phyloP scores from a whole-genome alignment of 2,113 vertebrate species.

The Odobenus rosmarus region DNA sequence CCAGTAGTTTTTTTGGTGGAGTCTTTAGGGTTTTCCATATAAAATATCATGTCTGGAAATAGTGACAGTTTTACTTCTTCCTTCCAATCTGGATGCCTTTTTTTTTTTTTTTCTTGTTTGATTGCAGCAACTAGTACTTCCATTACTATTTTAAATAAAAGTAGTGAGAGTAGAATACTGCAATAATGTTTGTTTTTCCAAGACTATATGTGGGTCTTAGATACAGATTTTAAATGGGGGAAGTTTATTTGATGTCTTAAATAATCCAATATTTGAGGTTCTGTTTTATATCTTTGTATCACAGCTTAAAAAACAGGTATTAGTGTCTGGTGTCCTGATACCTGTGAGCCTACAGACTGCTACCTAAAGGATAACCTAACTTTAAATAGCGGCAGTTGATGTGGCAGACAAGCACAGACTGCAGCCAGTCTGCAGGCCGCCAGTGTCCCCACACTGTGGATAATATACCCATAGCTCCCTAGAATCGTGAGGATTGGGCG shows the following conservation, averaged over 20 bases:
- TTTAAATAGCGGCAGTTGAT: not conserved
- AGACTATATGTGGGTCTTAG: not conserved
- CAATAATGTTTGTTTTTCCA: not conserved
- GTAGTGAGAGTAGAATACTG: not conserved
- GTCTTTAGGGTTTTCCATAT: not conserved
- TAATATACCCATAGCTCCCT: not conserved
- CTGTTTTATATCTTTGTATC: conserved; percentile 14
- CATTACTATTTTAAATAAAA: not conserved
- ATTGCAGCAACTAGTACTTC: not conserved
- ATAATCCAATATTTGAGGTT: not conserved
- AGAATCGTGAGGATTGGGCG: not conserved
- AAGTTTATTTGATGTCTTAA: not conserved
- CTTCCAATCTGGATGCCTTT: not conserved
- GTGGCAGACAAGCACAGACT: not conserved
- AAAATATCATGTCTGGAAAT: not conserved
- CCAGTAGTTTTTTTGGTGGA: not conserved
- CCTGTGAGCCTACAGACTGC: not conserved
- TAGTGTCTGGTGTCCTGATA: not conserved
- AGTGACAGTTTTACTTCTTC: not conserved
- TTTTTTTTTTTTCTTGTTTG: not conserved
- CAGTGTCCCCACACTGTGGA: not conserved
- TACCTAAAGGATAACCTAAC: not conserved
- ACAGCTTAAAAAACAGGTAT: not conserved
- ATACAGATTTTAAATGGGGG: not conserved
- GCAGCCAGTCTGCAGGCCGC: not conserved